phyloP scores from a whole-genome alignment of 2,113 vertebrate genomes.

The Dipodomys merriami region DNA sequence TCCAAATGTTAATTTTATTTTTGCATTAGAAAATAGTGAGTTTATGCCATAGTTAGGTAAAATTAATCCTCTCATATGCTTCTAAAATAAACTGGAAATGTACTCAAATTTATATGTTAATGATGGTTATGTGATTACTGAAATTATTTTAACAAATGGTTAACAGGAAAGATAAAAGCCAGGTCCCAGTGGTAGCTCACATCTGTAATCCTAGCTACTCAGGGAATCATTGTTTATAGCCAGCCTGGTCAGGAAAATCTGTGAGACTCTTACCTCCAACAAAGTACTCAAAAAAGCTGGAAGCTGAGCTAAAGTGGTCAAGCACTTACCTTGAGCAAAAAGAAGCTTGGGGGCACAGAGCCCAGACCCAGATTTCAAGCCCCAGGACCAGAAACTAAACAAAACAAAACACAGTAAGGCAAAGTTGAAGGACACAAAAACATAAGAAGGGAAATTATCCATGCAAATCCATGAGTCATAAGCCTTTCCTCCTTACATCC shows the following conservation, averaged over 20 bases:
- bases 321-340: no score
- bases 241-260: no score
- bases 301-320: no score
- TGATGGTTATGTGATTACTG: not conserved
- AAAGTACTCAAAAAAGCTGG: no score
- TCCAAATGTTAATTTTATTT: not conserved
- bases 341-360: no score
- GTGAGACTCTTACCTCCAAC: no score
- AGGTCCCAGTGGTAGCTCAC: no score
- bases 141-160: not conserved
- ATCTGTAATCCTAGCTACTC: no score
- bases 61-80: not conserved
- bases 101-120: not conserved
- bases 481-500: not conserved
- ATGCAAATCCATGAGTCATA: not conserved
- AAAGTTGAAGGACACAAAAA: not conserved
- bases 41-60: not conserved
- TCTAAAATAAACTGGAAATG: conserved; percentile 23
- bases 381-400: no score
- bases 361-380: no score
- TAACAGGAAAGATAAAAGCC: not conserved
- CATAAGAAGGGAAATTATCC: not conserved
- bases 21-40: not conserved
- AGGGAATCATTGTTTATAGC: no score
- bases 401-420: no score